Base-by-base conservation (phyloP, 2,888 invertebrate genomes). In the Hydrotaea cyrtoneurina region DNA sequence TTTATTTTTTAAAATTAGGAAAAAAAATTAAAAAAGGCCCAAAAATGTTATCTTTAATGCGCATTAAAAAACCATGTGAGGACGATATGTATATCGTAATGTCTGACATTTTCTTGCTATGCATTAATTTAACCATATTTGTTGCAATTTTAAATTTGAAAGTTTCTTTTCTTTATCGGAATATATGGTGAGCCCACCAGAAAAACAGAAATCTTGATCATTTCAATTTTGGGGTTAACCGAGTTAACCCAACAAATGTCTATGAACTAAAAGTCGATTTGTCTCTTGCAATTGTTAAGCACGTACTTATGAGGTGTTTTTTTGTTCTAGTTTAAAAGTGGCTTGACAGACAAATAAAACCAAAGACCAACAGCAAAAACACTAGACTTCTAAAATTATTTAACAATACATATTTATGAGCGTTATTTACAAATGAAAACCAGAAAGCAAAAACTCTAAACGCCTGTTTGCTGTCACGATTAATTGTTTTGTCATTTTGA, bases 401-500 rank as follows among this genome's bases (percentile, higher is more conserved):
- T 64, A 59, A 72, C 53, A 73, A 23, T 76, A 53, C n/a, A 77
- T 80, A 80, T 83, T 80, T 80, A 80, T 78, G 78, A 80, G 62
- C 62, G 64, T 71, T 64, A 50, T 50, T 55, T 55, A 19, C 17
- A 66, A 43, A 17, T 26, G 17, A 21, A n/a, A 39, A 46, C 15
- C 46, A 0, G 15, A 3, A 26, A 15, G 23, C 13, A 69, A 69
- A 21, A 46, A 46, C 57, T 75, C 72, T 85, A 82, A 85, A 85
- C 85, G 85, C 85, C 85, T 82, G 85, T 77, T 85, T 82, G 85
- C 85, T 85, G 85, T 82, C 85, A 85, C 85, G 85, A 79, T 79
- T 82, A 85, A 82, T 85, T 82, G 85, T 85, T 85, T 81, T 85
- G 85, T 85, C 81, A 85, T 82, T 82, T 82, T 85, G 81, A 85